Conservation (phyloP, 2,888 invertebrate genomes). For the Cotesia congregata region DNA sequence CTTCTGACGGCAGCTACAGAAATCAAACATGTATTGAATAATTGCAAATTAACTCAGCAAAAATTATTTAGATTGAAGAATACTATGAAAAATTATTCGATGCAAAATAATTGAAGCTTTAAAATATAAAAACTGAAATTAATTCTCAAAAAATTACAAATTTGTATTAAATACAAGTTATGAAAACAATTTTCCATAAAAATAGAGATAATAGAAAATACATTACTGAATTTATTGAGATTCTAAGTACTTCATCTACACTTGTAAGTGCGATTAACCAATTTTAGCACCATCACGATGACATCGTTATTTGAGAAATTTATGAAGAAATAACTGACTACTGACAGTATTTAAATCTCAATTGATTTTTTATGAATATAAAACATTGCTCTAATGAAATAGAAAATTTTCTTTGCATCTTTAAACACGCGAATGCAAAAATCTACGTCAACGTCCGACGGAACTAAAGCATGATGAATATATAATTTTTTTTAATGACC, state of each 20-base stretch:
- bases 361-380: background rate
- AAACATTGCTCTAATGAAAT: background rate
- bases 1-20: no score
- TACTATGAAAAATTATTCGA: no score
- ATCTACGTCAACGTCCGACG: background rate
- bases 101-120: no score
- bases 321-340: no score
- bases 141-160: no score
- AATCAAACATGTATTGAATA: no score
- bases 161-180: no score
- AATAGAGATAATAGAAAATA: background rate
- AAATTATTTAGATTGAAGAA: no score
- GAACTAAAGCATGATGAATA: background rate
- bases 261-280: background rate
- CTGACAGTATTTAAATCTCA: no score
- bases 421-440: background rate
- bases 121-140: no score
- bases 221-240: background rate
- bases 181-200: background rate
- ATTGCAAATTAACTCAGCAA: no score
- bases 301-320: background rate
- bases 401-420: background rate
- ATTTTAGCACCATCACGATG: background rate
- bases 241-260: background rate
- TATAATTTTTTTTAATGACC: background rate